A percentile compares a stretch with the other conserved stretches of the same genome.
phyloP scores from a whole-genome alignment of 2,888 invertebrate species.

The Carterocephalus palaemon region DNA sequence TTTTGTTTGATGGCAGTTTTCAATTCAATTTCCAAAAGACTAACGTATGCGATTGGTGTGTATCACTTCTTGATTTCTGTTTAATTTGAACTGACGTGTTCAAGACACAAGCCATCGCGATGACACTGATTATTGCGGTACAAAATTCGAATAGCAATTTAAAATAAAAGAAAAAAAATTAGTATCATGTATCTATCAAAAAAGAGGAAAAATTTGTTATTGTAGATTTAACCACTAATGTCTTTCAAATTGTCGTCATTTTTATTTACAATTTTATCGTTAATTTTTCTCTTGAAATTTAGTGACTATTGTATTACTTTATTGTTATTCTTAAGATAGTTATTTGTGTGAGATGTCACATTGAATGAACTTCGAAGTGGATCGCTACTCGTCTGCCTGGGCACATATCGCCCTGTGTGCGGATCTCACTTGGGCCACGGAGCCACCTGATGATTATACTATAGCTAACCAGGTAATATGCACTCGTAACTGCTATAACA shows the following conservation, averaged over 20 bases:
- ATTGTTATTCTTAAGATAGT: constrained; percentile 65
- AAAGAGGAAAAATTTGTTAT: constrained; percentile 75
- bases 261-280: constrained; percentile 72
- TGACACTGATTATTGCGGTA: constrained; percentile 55
- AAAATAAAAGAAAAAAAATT: constrained; percentile 67
- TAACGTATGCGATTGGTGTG: no score
- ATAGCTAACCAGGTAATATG: constrained; percentile 70
- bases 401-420: constrained; percentile 76
- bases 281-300: constrained; percentile 68
- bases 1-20: no score
- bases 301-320: constrained; percentile 68
- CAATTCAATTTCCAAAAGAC: no score
- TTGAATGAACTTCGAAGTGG: constrained; percentile 78
- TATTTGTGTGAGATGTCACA: constrained; percentile 71
- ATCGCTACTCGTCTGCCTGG: constrained; percentile 71
- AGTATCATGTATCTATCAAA: constrained; percentile 69
- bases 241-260: constrained; percentile 75
- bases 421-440: constrained; percentile 73
- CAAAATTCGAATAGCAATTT: constrained; percentile 72
- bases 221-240: constrained; percentile 74
- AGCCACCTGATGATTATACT: constrained; percentile 72
- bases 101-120: constrained; percentile 54
- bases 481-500: no score
- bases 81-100: constrained; percentile 6
- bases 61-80: not conserved